Conservation (phyloP, 2,888 invertebrate species). For the Kuschelorhynchus macadamiae region DNA sequence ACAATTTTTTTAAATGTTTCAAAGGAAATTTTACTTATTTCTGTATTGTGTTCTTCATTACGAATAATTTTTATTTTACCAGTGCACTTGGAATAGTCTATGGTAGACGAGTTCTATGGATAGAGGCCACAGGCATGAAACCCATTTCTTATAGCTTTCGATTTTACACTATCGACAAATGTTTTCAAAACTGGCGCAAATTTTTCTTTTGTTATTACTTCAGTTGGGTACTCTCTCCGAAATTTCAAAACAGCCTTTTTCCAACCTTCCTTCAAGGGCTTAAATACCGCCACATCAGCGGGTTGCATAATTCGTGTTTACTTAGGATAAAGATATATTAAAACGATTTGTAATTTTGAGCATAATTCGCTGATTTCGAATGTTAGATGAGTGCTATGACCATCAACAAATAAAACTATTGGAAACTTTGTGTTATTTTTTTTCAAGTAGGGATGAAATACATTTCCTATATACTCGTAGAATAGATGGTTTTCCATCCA, state of each 20-base stretch:
- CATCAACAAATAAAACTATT: conserved; percentile 39
- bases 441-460: conserved; percentile 32
- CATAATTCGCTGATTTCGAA: conserved; percentile 40
- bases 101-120: conserved; percentile 13
- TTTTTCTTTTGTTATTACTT: conserved; percentile 23
- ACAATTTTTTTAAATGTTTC: too few relatives aligned
- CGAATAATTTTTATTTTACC: too few relatives aligned
- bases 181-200: conserved; percentile 15
- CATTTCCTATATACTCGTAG: conserved; percentile 42
- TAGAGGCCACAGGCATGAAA: conserved; percentile 18
- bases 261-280: conserved; percentile 55
- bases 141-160: conserved; percentile 8
- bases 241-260: conserved; percentile 24
- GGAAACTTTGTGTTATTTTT: conserved; percentile 33
- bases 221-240: conserved; percentile 14
- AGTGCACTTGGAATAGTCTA: conserved; percentile 15
- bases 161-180: conserved; percentile 8
- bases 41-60: too few relatives aligned
- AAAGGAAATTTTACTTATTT: too few relatives aligned
- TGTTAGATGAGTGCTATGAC: conserved; percentile 35
- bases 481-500: conserved; percentile 50
- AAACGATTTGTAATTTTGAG: conserved; percentile 47
- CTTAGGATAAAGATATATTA: conserved; percentile 58
- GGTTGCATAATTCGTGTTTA: conserved; percentile 50
- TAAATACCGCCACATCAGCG: conserved; percentile 56